Evolutionary conservation across 2,888 invertebrate species (phyloP), one percentile per base, ranked within the genome.

Genomic region (Phania funesta): DNA sequence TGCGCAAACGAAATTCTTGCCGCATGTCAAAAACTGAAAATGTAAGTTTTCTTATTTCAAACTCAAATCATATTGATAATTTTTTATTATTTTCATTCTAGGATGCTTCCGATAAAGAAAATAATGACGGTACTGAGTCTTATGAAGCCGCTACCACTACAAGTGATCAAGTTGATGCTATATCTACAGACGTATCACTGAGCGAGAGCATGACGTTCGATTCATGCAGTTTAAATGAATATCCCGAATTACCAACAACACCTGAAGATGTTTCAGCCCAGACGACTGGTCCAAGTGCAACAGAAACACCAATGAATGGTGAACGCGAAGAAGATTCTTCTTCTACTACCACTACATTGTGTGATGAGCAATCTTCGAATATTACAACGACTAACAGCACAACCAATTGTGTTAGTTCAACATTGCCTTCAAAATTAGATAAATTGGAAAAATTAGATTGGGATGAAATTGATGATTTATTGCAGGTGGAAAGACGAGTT

Each of bases 391-490:
- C 84, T 3, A 87, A 87, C 3, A 87, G 84, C 1, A 86, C 88
- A 35, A 89, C 88, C 6, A 90, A 90, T 80, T 86, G 87, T 62
- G 84, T 87, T 20, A 89, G 90, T 3, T 88, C 88, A 46, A 95
- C 95, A 3, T 90, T 95, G 84, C 95, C 95, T 13, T 92, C 94
- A 64, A 95, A 95, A 87, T 88, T 95, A 80, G 94, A 94, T 85
- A 86, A 88, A 50, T 91, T 94, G 24, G 94, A 94, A 84, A 93
- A 93, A 76, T 90, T 94, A 86, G 93, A 94, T 85, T 94, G 94
- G 94, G 94, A 95, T 87, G 95, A 95, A 87, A 90, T 95, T 44
- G 95, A 95, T 87, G 94, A 95, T 85, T 89, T 95, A 35, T 89
- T 95, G 79, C 94, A 94, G 90, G 94, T 94, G 2, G 95, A 94